Evolutionary conservation across 2,113 vertebrate genomes (phyloP).

Genomic region (Siphamia tubifer): DNA sequence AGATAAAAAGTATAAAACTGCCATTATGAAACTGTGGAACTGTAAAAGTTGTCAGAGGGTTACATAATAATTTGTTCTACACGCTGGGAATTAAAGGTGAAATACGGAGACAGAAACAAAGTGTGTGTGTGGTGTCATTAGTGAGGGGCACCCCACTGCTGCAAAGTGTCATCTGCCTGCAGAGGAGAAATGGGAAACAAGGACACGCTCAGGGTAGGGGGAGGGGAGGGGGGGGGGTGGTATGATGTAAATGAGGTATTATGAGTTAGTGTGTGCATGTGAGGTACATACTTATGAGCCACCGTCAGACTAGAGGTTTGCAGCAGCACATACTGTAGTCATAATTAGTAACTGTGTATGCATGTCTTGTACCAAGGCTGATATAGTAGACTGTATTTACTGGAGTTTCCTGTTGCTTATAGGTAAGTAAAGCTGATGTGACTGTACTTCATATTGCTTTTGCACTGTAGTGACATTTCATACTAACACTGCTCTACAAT

Average conservation of each 20-base stretch:
- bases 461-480: conserved; percentile 1
- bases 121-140: background rate
- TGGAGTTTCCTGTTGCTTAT: background rate
- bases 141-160: conserved; percentile 1
- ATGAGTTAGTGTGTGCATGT: background rate
- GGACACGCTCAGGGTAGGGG: background rate
- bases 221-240: background rate
- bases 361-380: background rate
- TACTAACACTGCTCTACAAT: too few species aligned
- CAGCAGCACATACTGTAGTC: conserved; percentile 9
- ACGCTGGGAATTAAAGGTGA: background rate
- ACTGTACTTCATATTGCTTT: background rate
- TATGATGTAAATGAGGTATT: background rate
- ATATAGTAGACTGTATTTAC: background rate
- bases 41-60: background rate
- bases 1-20: background rate
- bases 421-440: conserved; percentile 18
- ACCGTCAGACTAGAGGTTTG: conserved; percentile 7
- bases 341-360: conserved; percentile 9
- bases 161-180: background rate
- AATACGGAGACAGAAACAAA: background rate
- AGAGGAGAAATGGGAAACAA: background rate
- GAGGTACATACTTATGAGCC: conserved; percentile 4
- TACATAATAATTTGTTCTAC: background rate
- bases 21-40: background rate